Percentiles rank a stretch among this genome's conserved stretches.
Evolutionary conservation across 2,797 vertebrate genomes (phyloP).

Genomic region (Enoplosus armatus): DNA sequence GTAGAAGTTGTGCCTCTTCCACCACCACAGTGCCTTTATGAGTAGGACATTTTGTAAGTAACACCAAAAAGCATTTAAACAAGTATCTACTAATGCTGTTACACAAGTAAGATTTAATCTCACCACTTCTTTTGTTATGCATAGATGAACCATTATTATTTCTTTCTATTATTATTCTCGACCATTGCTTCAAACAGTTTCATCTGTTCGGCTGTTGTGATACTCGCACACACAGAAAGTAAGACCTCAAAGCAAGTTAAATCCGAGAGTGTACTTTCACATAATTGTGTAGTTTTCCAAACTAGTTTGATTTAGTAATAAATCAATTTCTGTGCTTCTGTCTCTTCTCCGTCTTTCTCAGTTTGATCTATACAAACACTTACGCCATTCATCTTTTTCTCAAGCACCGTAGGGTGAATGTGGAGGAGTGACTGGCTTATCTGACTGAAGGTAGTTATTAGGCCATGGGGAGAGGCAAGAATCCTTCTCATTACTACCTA

Average conservation of each 20-base stretch:
- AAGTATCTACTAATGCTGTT: background rate
- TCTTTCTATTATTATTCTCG: background rate
- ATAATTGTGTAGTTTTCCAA: conserved; percentile 20
- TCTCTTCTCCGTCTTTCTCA: conserved; percentile 28
- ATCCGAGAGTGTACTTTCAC: conserved; percentile 20
- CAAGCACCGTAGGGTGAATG: conserved; percentile 39
- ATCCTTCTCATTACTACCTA: conserved; percentile 47
- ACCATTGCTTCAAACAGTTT: background rate
- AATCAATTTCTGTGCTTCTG: conserved; percentile 23
- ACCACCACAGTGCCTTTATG: background rate
- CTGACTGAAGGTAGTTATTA: conserved; percentile 60
- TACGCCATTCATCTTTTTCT: conserved; percentile 53
- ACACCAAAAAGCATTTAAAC: conserved; percentile 9
- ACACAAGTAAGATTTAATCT: background rate
- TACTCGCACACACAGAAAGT: background rate
- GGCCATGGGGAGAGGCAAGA: conserved; percentile 41
- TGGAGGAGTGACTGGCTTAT: conserved; percentile 58
- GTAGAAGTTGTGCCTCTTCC: background rate
- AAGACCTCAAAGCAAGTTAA: conserved; percentile 24
- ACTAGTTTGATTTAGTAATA: conserved; percentile 26
- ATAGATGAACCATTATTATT: background rate
- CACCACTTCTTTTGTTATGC: background rate
- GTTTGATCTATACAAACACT: conserved; percentile 51
- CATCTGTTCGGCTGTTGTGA: conserved; percentile 1
- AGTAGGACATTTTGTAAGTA: background rate